Evolutionary conservation across 2,888 invertebrate species (phyloP).

Genomic region (Zygogramma bicolorata): DNA sequence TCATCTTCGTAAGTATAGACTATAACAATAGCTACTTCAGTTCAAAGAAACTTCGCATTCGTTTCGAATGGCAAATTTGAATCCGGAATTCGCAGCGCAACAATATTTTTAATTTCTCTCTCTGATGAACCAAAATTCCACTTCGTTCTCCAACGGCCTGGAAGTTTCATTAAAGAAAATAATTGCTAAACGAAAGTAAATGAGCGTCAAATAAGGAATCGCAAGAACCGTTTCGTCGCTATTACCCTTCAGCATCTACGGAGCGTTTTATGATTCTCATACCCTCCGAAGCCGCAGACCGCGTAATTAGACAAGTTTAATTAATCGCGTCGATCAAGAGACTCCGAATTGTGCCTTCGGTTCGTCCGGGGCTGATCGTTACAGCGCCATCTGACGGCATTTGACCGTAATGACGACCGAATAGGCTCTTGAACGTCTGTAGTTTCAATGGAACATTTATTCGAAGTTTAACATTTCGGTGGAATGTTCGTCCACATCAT

Average conservation of each 20-base stretch:
- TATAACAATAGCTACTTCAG: too few relatives aligned
- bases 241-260: constrained; percentile 2
- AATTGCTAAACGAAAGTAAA: constrained; percentile 13
- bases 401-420: background rate
- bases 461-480: background rate
- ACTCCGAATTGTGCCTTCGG: background rate
- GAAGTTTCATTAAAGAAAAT: constrained; percentile 4
- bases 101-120: constrained; percentile 12
- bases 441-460: background rate
- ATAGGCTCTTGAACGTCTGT: background rate
- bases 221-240: constrained; percentile 6
- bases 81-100: background rate
- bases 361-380: background rate
- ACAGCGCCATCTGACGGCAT: background rate
- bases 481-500: too few relatives aligned
- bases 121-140: background rate
- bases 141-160: background rate
- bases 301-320: constrained; percentile 11
- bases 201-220: constrained; percentile 13
- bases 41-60: too few relatives aligned
- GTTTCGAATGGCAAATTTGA: too few relatives aligned
- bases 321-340: constrained; percentile 9
- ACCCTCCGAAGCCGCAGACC: constrained; percentile 12
- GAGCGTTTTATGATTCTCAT: constrained; percentile 4
- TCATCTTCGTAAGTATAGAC: too few relatives aligned